Evolutionary conservation across 1,140 invertebrate genomes (phyloP).

Genomic region (Diorhabda sublineata): DNA sequence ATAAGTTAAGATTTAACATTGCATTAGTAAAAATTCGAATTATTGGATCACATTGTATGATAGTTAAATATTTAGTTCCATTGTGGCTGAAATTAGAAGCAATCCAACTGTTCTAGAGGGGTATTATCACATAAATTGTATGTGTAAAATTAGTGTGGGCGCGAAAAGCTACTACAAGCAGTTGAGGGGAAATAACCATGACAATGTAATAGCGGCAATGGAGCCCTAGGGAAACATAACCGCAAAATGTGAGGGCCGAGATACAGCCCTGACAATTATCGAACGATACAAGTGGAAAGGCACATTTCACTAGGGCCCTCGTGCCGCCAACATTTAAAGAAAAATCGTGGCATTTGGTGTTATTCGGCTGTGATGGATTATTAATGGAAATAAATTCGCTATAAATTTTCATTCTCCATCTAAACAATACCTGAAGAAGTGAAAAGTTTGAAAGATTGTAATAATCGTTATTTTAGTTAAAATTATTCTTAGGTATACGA

Average conservation of each 20-base stretch:
- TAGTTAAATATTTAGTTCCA: neutral
- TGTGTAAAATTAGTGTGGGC: slow-evolving; percentile 15
- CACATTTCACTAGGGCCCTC: slow-evolving; percentile 8
- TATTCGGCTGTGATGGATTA: neutral
- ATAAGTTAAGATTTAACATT: too few species aligned
- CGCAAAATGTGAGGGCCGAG: slow-evolving; percentile 38
- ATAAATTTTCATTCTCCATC: too few species aligned
- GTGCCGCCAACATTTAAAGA: slow-evolving; percentile 5
- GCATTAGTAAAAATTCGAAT: too few species aligned
- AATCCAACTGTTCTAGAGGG: neutral
- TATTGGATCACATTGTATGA: too few species aligned
- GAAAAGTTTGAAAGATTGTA: too few species aligned
- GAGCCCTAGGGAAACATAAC: slow-evolving; percentile 42
- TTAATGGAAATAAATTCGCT: neutral
- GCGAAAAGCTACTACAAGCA: slow-evolving; percentile 6
- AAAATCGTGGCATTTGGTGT: slow-evolving; percentile 12
- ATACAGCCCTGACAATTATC: slow-evolving; percentile 39
- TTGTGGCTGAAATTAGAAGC: neutral
- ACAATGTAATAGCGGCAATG: slow-evolving; percentile 43
- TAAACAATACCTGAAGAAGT: too few species aligned
- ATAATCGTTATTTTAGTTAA: too few species aligned
- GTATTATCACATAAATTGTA: slow-evolving; percentile 14
- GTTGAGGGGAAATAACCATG: slow-evolving; percentile 19
- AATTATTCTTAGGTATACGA: too few species aligned
- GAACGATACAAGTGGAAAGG: slow-evolving; percentile 32